Evolutionary conservation across 1,140 invertebrate genomes (phyloP).

Genomic region (Pseudachorutes palmiensis): DNA sequence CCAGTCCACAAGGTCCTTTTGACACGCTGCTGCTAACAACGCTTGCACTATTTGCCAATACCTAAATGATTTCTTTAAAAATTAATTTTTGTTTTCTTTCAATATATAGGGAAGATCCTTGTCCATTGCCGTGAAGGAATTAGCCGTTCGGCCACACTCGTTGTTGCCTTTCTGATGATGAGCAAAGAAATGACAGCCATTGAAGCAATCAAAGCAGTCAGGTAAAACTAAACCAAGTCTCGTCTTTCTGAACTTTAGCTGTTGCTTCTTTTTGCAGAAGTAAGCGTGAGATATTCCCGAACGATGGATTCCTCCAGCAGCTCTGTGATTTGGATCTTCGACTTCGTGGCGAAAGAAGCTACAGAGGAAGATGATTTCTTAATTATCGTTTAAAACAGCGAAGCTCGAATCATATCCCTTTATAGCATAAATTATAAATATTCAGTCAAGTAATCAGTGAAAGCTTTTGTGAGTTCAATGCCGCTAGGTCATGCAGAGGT

Average conservation of each 20-base stretch:
- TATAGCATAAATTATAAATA: no score
- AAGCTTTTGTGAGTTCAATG: no score
- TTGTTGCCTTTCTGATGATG: slow-evolving; percentile 47
- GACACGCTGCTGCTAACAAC: neutral
- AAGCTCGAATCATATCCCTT: no score
- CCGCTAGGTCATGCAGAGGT: no score
- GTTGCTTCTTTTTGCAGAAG: slow-evolving; percentile 18
- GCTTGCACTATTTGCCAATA: neutral
- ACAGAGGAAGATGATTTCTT: neutral
- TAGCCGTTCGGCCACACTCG: slow-evolving; percentile 45
- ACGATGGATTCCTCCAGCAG: slow-evolving; percentile 29
- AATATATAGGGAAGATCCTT: slow-evolving; percentile 46
- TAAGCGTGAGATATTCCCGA: slow-evolving; percentile 22
- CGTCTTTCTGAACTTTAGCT: no score
- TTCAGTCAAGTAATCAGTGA: no score
- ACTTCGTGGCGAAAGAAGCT: slow-evolving; percentile 6
- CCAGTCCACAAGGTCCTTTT: slow-evolving; percentile 18
- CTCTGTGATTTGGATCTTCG: slow-evolving; percentile 34
- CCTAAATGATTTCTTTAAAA: neutral
- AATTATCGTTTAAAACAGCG: no score
- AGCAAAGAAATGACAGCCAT: slow-evolving; percentile 43
- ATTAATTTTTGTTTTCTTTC: slow-evolving; percentile 2
- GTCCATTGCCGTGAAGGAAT: slow-evolving; percentile 47
- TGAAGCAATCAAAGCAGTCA: slow-evolving; percentile 43
- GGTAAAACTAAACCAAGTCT: slow-evolving; percentile 24